Base-by-base conservation (phyloP, 2,797 vertebrate genomes). In the Prunella strophiata region DNA sequence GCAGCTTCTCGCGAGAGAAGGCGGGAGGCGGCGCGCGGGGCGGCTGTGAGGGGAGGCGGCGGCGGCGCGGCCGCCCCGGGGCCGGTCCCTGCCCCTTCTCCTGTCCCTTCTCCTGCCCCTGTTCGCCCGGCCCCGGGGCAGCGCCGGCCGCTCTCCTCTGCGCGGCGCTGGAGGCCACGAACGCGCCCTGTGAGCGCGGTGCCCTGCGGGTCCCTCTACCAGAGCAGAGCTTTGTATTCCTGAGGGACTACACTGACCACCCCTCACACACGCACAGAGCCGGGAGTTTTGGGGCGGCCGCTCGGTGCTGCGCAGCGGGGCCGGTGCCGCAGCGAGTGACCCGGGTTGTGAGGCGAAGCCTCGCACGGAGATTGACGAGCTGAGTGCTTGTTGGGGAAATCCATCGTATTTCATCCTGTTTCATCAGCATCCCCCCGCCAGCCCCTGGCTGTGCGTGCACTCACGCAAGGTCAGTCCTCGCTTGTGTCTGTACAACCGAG, bases 401-500 rank as follows among this genome's bases (percentile, higher is more conserved):
- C n/a, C 10, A 0, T 51, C 6, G 3, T n/a, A 4, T 74, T 77
- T 66, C 86, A 14, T 7, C 45, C 66, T 1, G 2, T 67, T 66
- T 25, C 43, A 10, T 55, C 91, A 29, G 54, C 19, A 1, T 5
- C 4, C n/a, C n/a, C 7, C 17, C 3, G 9, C 6, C 70, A 15
- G 47, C 47, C 8, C 7, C 25, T 23, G 59, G 1, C 43, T 14
- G 4, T 7, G n/a, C 6, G 0, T 9, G 59, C 1, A 1, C 30
- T 26, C 47, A 27, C 1, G 0, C 70, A 12, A 30, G 80, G 72
- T 34, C 66, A 18, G 54, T 18, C 51, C 52, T 45, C 10, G 2
- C 42, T 18, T 26, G 26, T 13, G 2, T 8, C 57, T 8, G 17
- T 7, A 3, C 38, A 21, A 3, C 47, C 1, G 19, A 16, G 50